Percentiles rank a stretch among this genome's conserved stretches.
phyloP scores from a whole-genome alignment of 2,797 vertebrate genomes.

The Anolis apletophallus region DNA sequence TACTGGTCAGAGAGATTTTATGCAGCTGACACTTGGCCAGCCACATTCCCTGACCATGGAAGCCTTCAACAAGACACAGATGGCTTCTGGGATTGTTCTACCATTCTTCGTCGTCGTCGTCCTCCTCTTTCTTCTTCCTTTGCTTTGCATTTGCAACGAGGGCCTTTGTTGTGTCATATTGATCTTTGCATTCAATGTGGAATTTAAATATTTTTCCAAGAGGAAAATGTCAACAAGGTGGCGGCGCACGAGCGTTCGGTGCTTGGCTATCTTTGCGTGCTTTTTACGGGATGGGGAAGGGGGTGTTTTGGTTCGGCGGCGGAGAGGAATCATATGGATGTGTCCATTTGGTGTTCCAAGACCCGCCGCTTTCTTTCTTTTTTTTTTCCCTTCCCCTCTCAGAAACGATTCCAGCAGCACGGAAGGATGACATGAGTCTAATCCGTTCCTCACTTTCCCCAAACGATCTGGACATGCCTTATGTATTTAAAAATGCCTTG shows the following conservation, averaged over 20 bases:
- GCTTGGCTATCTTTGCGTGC: background rate
- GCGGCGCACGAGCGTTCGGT: background rate
- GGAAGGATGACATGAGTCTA: constrained; percentile 35
- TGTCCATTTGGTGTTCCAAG: constrained; percentile 26
- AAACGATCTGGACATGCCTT: constrained; percentile 29
- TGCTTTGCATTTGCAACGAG: constrained; percentile 28
- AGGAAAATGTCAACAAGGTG: constrained; percentile 36
- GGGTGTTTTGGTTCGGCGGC: background rate
- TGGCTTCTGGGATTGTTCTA: too few species aligned
- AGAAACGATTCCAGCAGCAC: constrained; percentile 32
- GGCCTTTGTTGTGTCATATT: constrained; percentile 39
- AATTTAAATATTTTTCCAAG: constrained; percentile 38
- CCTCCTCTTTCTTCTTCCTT: background rate
- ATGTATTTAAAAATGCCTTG: constrained; percentile 40
- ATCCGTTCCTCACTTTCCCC: constrained; percentile 30
- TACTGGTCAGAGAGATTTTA: too few species aligned
- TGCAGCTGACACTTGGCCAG: too few species aligned
- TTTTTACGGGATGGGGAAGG: too few species aligned
- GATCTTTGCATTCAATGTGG: constrained; percentile 25
- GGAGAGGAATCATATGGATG: background rate
- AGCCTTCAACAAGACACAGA: too few species aligned
- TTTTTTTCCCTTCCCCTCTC: background rate
- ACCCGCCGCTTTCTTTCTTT: constrained; percentile 17
- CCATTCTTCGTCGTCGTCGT: too few species aligned
- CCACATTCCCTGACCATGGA: too few species aligned